Percentiles rank a stretch among this genome's conserved stretches.
Evolutionary conservation across 2,113 vertebrate species (phyloP).

Genomic region (Hemiscyllium ocellatum): DNA sequence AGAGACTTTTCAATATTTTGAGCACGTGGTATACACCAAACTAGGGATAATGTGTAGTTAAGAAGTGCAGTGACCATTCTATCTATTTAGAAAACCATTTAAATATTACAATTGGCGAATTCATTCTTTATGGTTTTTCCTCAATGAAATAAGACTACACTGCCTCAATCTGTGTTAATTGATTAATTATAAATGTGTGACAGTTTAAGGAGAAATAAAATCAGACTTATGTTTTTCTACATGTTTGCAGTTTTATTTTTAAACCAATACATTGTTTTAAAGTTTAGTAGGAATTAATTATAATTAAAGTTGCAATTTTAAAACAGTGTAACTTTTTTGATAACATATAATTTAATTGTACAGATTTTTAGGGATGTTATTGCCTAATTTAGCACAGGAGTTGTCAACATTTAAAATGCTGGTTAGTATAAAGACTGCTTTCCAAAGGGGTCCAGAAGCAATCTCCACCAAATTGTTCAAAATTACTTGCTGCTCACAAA

Average conservation of each 20-base stretch:
- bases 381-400: neutral
- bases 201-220: neutral
- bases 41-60: neutral
- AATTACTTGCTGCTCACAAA: neutral
- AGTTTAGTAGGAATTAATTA: neutral
- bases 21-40: neutral
- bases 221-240: neutral
- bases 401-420: conserved; percentile 4
- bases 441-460: conserved; percentile 12
- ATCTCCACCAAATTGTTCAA: neutral
- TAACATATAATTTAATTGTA: neutral
- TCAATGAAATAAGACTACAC: neutral
- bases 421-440: neutral
- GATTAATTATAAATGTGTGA: conserved; percentile 1
- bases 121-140: neutral
- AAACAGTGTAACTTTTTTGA: conserved; percentile 5
- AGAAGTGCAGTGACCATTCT: neutral
- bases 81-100: neutral
- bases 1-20: neutral
- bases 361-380: neutral
- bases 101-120: neutral
- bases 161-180: neutral
- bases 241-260: neutral
- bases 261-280: neutral
- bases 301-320: neutral